Evolutionary conservation across 2,797 vertebrate species (phyloP), one percentile per base, ranked within the genome.

Genomic region (Enteromius trimaculatus): DNA sequence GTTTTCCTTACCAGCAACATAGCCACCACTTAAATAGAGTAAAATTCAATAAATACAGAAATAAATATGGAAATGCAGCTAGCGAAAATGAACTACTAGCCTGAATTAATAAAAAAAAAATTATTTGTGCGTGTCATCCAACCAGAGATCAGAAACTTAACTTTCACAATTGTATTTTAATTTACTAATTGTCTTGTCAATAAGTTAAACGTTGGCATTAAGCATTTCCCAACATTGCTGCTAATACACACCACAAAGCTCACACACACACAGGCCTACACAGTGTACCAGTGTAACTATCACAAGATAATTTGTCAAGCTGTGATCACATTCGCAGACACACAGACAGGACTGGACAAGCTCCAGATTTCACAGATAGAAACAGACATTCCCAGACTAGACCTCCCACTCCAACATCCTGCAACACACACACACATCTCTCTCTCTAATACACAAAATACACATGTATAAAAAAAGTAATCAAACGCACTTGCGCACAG

Each of bases 311-410:
- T 87, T 86, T 87, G 83, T 87, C 82, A 83, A 64, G 85, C 74
- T 77, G 84, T 86, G 85, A 89, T 89, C 88, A 86, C 87, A 89
- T 60, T 85, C 66, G 81, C 80, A 90, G 89, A 86, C 84, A 79
- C 70, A 72, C 23, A 86, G 87, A 86, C 85, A 89, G 77, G 89
- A 88, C 85, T 88, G 85, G 87, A 88, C 89, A 90, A 68, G 89
- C 58, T 86, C 80, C 80, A 89, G 87, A 90, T 89, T 85, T 89
- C 70, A 84, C 77, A 83, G 89, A 89, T 89, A 87, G 85, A 84
- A 79, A 44, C 75, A 88, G 80, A 88, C 87, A 89, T 91, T 89
- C 88, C 88, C 85, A 90, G 88, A 88, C 85, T 34, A 68, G 77
- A 90, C 84, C 80, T 85, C 69, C 82, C 83, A 86, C 76, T 65